These are phyloP conservation scores for Ibidorhyncha struthersii DNA, from an alignment of 2,113 vertebrate genomes.

Conservation along the genomic window DNA sequence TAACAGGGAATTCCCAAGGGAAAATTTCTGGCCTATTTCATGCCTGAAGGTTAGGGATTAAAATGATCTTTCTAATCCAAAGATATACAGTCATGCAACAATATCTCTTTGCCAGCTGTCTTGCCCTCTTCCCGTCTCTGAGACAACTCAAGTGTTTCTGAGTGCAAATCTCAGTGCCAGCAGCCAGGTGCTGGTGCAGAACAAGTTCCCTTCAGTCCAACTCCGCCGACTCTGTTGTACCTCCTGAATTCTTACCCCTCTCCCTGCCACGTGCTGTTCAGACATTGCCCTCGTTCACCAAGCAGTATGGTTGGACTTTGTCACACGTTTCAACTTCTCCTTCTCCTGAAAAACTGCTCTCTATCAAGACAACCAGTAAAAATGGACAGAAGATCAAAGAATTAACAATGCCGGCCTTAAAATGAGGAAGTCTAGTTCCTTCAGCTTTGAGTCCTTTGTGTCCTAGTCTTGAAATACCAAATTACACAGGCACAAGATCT, in stretches of 20 bases:
- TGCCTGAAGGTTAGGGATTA: slow-evolving; percentile 7
- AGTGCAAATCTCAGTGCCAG: not conserved
- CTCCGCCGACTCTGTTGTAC: not conserved
- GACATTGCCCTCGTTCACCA: not conserved
- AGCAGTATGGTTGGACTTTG: not conserved
- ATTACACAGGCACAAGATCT: not conserved
- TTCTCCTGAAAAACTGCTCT: not conserved
- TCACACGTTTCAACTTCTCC: not conserved
- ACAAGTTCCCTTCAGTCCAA: not conserved
- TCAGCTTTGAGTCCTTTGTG: not conserved
- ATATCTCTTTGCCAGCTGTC: not conserved
- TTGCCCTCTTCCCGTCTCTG: not conserved
- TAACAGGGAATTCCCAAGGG: not conserved
- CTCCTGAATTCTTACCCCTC: not conserved
- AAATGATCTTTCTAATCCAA: slow-evolving; percentile 20
- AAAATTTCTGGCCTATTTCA: not conserved
- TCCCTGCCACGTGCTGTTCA: not conserved
- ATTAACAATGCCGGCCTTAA: not conserved
- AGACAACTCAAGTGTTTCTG: not conserved
- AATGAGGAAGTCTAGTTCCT: not conserved
- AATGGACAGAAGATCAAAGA: not conserved
- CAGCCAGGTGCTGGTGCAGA: not conserved
- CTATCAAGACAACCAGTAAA: not conserved
- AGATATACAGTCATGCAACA: not conserved
- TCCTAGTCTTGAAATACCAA: not conserved